phyloP scores from a whole-genome alignment of 2,797 vertebrate species.

The Peromyscus nudipes region DNA sequence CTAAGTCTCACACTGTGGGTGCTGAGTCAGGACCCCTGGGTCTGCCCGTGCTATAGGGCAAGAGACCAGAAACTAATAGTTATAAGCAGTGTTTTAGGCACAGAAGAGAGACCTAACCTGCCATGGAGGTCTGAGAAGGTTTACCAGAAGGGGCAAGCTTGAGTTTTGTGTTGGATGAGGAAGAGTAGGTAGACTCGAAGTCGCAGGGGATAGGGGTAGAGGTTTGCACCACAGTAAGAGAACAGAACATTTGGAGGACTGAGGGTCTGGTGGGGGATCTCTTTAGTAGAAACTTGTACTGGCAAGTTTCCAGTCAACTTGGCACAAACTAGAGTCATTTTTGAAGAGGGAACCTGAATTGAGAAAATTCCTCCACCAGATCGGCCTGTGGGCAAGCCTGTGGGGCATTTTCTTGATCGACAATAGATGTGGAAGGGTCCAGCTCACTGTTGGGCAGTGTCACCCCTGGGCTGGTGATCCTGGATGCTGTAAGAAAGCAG shows the following conservation, averaged over 20 bases:
- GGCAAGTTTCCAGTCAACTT: neutral
- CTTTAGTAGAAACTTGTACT: neutral
- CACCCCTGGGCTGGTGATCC: neutral
- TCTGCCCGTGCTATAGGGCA: neutral
- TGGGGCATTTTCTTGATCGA: neutral
- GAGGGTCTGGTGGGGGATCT: fast-evolving
- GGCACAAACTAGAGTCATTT: neutral
- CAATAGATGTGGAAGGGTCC: too few species aligned
- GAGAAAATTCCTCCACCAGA: neutral
- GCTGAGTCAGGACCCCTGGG: neutral
- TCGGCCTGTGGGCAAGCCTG: neutral
- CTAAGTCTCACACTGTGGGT: neutral
- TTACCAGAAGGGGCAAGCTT: neutral
- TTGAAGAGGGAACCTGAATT: neutral
- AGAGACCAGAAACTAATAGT: neutral
- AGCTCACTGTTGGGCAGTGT: neutral
- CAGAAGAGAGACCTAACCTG: neutral
- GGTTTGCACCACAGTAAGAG: neutral
- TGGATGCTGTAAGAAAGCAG: neutral
- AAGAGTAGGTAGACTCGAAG: neutral
- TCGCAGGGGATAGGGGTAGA: fast-evolving
- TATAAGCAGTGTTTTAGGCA: neutral
- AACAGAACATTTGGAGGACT: neutral
- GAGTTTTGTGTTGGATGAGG: slow-evolving; percentile 1
- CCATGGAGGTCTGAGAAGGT: neutral